Conservation (phyloP, 2,888 invertebrate species). For the Trisateles emortualis region DNA sequence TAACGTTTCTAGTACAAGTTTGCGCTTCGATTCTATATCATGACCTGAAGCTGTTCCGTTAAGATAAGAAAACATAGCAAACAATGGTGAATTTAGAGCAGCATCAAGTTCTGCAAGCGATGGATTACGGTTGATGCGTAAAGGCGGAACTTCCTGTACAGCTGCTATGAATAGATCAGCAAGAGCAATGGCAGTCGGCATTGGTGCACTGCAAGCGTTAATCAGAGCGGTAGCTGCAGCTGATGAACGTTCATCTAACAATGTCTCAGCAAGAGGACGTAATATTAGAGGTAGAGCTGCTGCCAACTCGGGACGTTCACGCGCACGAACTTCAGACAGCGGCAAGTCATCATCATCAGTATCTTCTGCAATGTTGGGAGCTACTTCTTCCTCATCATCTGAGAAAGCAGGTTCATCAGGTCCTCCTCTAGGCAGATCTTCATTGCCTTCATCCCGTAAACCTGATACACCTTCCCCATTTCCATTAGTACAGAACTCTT, state of each 20-base stretch:
- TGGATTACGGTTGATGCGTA: conserved; percentile 81
- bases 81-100: conserved; percentile 92
- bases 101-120: conserved; percentile 87
- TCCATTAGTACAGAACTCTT: conserved; percentile 92
- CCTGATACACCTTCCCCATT: conserved; percentile 84
- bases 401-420: conserved; percentile 93
- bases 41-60: conserved; percentile 86
- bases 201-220: conserved; percentile 70
- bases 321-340: conserved; percentile 91
- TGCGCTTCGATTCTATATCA: conserved; percentile 91
- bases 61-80: conserved; percentile 95
- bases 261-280: conserved; percentile 78
- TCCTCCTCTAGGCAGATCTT: conserved; percentile 77
- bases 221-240: conserved; percentile 73
- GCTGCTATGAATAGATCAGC: conserved; percentile 81
- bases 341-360: conserved; percentile 93
- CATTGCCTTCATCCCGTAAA: conserved; percentile 76
- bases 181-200: conserved; percentile 75
- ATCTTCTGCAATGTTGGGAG: conserved; percentile 83
- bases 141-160: conserved; percentile 81
- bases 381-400: conserved; percentile 92
- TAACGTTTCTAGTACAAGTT: conserved; percentile 92
- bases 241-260: conserved; percentile 76
- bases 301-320: conserved; percentile 87
- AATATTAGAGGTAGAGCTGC: conserved; percentile 79